Evolutionary conservation across 2,888 invertebrate genomes (phyloP).

Genomic region (Apotomis capreana): DNA sequence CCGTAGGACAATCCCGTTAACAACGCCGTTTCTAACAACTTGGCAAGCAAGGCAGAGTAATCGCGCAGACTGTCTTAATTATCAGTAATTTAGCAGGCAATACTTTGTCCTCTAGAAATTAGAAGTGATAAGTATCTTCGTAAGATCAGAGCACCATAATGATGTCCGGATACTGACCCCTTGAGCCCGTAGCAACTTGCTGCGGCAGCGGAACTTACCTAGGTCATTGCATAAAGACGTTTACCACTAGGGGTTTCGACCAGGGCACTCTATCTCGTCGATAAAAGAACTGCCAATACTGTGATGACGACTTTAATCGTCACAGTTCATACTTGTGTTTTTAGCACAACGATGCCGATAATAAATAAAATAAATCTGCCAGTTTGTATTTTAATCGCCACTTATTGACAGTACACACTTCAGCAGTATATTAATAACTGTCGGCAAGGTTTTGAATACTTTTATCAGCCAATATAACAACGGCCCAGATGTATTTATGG

Average conservation of each 20-base stretch:
- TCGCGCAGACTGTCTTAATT: not conserved
- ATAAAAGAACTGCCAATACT: too few relatives aligned
- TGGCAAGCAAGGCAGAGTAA: too few relatives aligned
- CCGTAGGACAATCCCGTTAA: too few relatives aligned
- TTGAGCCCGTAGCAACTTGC: not conserved
- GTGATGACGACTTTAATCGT: too few relatives aligned
- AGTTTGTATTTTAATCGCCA: not conserved
- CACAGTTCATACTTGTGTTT: too few relatives aligned
- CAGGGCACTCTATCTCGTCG: too few relatives aligned
- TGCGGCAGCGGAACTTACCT: not conserved
- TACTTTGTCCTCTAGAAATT: too few relatives aligned
- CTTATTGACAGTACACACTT: conserved; percentile 3
- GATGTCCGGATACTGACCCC: not conserved
- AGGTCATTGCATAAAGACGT: not conserved
- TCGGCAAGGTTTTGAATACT: conserved; percentile 22
- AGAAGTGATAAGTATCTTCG: too few relatives aligned
- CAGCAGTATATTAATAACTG: not conserved
- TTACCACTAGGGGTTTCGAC: too few relatives aligned
- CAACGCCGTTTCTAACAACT: too few relatives aligned
- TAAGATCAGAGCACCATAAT: not conserved
- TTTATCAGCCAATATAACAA: conserved; percentile 29
- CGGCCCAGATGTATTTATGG: conserved; percentile 39
- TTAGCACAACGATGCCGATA: not conserved
- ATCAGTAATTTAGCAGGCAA: too few relatives aligned
- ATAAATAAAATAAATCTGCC: too few relatives aligned